Evolutionary conservation across 2,797 vertebrate genomes (phyloP), one percentile per base, ranked within the genome.

Genomic region (Hippocampus kuda): DNA sequence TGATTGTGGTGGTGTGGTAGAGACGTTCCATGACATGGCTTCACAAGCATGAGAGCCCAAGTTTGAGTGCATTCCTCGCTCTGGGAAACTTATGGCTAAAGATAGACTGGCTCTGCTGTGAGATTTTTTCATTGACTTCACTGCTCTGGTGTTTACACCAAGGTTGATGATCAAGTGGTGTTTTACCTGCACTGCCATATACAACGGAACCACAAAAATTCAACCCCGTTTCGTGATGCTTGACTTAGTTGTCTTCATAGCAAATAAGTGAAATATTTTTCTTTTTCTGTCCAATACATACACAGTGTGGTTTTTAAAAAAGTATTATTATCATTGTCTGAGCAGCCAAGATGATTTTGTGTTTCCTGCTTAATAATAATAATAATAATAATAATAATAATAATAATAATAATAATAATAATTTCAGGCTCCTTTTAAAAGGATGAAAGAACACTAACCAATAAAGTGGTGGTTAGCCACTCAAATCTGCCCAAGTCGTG

Each of bases 61-160:
- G n/a, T 65, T 44, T 24, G n/a, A 77, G 80, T 83, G 72, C 48
- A 27, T 70, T 83, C 73, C 75, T 77, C 57, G 81, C 83, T 79
- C 77, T 68, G 80, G 82, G 85, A 84, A 80, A 74, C 76, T 80
- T 71, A 38, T 26, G 68, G 72, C 84, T 90, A 88, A 87, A 88
- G 72, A 87, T 87, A 87, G 85, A 79, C 27, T 65, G 20, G 41
- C 22, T 65, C 27, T 13, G 27, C 63, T 48, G 1, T 26, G 15
- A 26, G 63, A 38, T 54, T 56, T 42, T 56, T 38, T 7, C 48
- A 26, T 22, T 54, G 26, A 20, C 27, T 53, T 27, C 2, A 11
- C 24, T 7, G 16, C 2, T 9, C 6, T 60, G 59, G 30, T 27
- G 56, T 27, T 27, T 13, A 13, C 56, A 5, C 18, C 48, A 8